Evolutionary conservation across 2,113 vertebrate genomes (phyloP).

Genomic region (Aplodontia rufa): DNA sequence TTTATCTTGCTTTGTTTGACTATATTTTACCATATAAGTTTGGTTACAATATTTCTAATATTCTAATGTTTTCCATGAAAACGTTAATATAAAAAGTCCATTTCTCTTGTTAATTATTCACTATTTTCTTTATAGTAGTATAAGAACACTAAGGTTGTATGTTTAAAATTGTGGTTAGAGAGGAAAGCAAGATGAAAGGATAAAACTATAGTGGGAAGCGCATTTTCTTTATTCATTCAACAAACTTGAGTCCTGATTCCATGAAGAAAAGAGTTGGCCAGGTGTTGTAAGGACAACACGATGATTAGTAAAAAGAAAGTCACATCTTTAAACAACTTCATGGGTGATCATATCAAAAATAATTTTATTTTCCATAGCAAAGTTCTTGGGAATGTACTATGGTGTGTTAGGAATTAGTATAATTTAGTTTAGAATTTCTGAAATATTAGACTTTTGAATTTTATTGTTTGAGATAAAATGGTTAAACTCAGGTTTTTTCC

Average conservation of each 20-base stretch:
- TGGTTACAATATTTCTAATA: constrained; percentile 4
- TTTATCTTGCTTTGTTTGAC: not conserved
- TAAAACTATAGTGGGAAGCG: not conserved
- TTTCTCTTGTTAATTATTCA: not conserved
- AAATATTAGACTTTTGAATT: not conserved
- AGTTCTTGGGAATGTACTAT: not conserved
- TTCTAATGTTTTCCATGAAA: not conserved
- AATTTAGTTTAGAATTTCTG: not conserved
- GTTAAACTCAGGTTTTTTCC: not conserved
- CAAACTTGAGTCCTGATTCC: not conserved
- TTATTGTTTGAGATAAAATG: constrained; percentile 2
- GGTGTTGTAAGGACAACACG: not conserved
- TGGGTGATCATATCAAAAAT: not conserved
- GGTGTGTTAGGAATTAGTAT: not conserved
- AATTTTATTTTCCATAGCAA: not conserved
- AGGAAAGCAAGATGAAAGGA: not conserved
- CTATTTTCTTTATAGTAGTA: not conserved
- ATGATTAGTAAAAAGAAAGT: not conserved
- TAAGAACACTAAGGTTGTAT: not conserved
- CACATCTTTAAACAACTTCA: not conserved
- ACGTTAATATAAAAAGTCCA: not conserved
- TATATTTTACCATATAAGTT: not conserved
- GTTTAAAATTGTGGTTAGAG: constrained; percentile 2
- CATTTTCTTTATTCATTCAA: not conserved
- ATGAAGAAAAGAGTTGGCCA: not conserved